Percentiles rank a stretch among this genome's conserved stretches.
Evolutionary conservation across 2,888 invertebrate species (phyloP).

Genomic region (Pandemis heparana): DNA sequence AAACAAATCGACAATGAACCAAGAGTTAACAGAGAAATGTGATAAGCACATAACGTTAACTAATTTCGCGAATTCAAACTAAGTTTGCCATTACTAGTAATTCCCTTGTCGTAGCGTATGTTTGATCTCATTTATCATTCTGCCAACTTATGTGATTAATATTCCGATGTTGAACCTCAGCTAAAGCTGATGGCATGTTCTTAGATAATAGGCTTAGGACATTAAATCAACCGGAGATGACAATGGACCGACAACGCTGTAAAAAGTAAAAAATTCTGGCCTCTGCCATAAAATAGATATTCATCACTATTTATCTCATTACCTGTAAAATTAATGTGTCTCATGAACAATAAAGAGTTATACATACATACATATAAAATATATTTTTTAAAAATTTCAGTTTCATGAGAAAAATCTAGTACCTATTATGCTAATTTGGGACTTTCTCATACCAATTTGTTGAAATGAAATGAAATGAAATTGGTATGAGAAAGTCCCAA

Average conservation of each 20-base stretch:
- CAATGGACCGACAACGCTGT: not conserved
- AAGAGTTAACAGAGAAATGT: not conserved
- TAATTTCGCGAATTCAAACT: constrained; percentile 25
- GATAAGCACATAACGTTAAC: constrained; percentile 11
- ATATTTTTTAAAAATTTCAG: too few relatives aligned
- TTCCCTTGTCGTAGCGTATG: constrained; percentile 35
- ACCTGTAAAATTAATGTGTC: too few relatives aligned
- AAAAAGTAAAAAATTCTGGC: too few relatives aligned
- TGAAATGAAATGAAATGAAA: too few relatives aligned
- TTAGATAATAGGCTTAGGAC: constrained; percentile 14
- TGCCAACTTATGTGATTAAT: constrained; percentile 35
- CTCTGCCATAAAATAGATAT: too few relatives aligned
- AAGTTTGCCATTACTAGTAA: constrained; percentile 29
- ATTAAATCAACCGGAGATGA: not conserved
- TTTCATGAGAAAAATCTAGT: too few relatives aligned
- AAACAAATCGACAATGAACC: not conserved
- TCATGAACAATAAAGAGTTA: too few relatives aligned
- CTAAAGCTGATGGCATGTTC: constrained; percentile 18
- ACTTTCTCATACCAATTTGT: too few relatives aligned
- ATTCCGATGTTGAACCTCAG: constrained; percentile 15
- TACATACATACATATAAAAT: too few relatives aligned
- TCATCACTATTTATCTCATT: too few relatives aligned
- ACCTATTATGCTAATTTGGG: too few relatives aligned
- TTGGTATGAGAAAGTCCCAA: too few relatives aligned
- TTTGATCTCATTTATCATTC: constrained; percentile 40